These are phyloP conservation scores for Silurus meridionalis DNA, from an alignment of 2,113 vertebrate species.

Conservation along the genomic window DNA sequence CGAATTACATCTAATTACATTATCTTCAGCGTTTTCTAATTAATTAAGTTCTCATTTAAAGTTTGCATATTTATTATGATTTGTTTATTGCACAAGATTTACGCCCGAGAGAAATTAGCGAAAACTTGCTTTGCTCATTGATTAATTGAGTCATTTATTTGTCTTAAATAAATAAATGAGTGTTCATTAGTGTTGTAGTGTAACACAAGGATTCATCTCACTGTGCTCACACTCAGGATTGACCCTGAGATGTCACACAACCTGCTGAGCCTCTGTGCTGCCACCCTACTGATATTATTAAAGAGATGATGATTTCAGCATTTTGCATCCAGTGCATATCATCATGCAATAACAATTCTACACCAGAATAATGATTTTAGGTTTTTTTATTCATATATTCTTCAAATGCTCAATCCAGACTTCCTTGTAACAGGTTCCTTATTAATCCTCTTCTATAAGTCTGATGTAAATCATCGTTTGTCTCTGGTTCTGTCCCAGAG, in stretches of 20 bases:
- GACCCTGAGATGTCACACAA: not conserved
- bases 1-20: not conserved
- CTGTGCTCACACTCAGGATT: no score
- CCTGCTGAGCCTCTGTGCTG: not conserved
- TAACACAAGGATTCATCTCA: not conserved
- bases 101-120: not conserved
- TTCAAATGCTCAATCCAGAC: not conserved
- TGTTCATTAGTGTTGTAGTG: not conserved
- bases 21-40: not conserved
- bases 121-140: not conserved
- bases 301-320: not conserved
- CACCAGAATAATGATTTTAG: not conserved
- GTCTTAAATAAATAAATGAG: not conserved
- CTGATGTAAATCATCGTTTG: not conserved
- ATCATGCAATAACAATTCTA: not conserved
- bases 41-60: not conserved
- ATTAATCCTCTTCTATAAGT: not conserved
- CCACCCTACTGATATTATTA: not conserved
- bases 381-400: not conserved
- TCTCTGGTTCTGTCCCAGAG: not conserved
- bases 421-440: not conserved
- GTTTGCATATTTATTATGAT: not conserved
- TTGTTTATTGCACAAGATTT: not conserved
- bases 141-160: not conserved
- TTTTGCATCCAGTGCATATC: not conserved